A percentile compares a stretch with the other conserved stretches of the same genome.
These are phyloP conservation scores for Ondatra zibethicus DNA, from an alignment of 2,113 vertebrate genomes.

Conservation along the genomic window DNA sequence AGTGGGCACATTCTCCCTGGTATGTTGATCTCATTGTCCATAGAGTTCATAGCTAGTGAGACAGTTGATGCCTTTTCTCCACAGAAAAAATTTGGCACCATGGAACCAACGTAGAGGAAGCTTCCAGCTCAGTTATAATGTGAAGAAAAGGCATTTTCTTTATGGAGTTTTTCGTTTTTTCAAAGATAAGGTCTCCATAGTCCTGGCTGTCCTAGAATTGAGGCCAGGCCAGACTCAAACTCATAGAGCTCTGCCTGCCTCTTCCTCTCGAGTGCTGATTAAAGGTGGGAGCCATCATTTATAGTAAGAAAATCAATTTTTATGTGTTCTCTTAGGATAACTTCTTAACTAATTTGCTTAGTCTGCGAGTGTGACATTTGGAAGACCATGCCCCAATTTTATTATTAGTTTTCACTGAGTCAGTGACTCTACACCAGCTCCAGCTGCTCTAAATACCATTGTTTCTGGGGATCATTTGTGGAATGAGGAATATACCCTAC, in stretches of 20 bases:
- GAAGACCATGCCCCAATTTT: slow-evolving; percentile 1
- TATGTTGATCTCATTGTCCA: neutral
- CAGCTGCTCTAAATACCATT: neutral
- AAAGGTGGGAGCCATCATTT: neutral
- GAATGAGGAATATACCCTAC: neutral
- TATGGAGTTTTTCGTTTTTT: neutral
- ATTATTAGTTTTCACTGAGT: slow-evolving; percentile 44
- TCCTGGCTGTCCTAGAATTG: neutral
- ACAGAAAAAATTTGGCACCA: neutral
- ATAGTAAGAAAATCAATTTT: neutral
- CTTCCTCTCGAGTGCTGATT: neutral
- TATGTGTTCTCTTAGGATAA: neutral
- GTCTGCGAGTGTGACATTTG: neutral
- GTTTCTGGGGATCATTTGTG: neutral
- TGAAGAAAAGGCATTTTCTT: neutral
- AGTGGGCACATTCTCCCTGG: neutral
- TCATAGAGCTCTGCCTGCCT: neutral
- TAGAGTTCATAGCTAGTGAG: neutral
- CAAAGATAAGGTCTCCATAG: neutral
- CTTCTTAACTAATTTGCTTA: neutral
- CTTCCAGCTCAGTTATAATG: neutral
- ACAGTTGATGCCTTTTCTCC: neutral
- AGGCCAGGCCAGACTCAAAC: neutral
- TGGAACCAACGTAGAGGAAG: too few species aligned
- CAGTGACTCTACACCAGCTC: neutral